Percentiles rank a stretch among this genome's conserved stretches.
Evolutionary conservation across 2,797 vertebrate species (phyloP).

Genomic region (Liasis olivaceus): DNA sequence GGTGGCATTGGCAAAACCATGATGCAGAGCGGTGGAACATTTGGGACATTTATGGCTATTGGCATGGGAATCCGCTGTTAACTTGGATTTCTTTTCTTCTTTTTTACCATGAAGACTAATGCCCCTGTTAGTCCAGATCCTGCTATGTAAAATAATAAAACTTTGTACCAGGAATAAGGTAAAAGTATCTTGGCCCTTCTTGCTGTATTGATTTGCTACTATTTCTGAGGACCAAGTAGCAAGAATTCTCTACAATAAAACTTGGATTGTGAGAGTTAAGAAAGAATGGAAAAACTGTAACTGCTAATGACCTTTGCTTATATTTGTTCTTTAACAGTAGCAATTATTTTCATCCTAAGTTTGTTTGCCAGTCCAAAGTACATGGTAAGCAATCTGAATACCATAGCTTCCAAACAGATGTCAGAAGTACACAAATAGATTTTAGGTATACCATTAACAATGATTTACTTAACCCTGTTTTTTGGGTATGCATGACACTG

Average conservation of each 20-base stretch:
- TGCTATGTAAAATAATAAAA: conserved; percentile 68
- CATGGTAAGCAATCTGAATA: background rate
- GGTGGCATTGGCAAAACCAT: conserved; percentile 98
- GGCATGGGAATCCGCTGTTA: conserved; percentile 98
- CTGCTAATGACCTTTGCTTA: no score
- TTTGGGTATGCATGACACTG: background rate
- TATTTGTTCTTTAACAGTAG: background rate
- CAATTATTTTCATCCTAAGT: background rate
- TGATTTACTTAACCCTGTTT: background rate
- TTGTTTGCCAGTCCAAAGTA: background rate
- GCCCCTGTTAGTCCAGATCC: background rate
- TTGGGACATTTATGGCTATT: conserved; percentile 98
- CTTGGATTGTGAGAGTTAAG: background rate
- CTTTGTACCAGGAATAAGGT: conserved; percentile 28
- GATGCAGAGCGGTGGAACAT: conserved; percentile 98
- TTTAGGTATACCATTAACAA: background rate
- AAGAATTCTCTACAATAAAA: background rate
- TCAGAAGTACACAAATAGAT: background rate
- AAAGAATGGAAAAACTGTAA: no score
- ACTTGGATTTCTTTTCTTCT: conserved; percentile 41
- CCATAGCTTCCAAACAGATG: background rate
- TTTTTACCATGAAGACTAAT: background rate
- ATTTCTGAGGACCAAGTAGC: background rate
- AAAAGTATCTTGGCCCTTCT: background rate
- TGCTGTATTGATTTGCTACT: background rate